These are phyloP conservation scores for Megathymus violae DNA, from an alignment of 1,140 invertebrate genomes.

Conservation along the genomic window DNA sequence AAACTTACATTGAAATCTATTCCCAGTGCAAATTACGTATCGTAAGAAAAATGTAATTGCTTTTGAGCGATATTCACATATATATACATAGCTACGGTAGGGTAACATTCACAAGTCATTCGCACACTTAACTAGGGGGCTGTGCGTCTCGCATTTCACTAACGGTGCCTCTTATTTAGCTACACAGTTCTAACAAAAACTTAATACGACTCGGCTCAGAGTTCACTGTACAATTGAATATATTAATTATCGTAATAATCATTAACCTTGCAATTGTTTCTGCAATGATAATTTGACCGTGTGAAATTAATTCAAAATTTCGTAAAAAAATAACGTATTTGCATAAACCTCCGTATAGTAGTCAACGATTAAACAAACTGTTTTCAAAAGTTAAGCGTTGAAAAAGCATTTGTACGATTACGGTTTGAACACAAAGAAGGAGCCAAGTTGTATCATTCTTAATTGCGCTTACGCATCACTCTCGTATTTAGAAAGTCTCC, in stretches of 20 bases:
- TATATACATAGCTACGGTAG: neutral
- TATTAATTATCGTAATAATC: neutral
- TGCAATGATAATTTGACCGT: neutral
- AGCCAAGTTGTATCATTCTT: slow-evolving; percentile 20
- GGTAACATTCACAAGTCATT: neutral
- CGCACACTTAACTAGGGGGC: slow-evolving; percentile 21
- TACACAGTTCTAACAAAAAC: slow-evolving; percentile 35
- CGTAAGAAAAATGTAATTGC: neutral
- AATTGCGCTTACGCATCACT: neutral
- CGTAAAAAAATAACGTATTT: too few relatives aligned
- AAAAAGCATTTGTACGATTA: neutral
- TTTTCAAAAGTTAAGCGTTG: neutral
- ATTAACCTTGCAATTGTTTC: slow-evolving; percentile 16
- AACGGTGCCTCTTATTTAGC: slow-evolving; percentile 47
- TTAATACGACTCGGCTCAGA: slow-evolving; percentile 37
- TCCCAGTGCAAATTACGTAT: neutral
- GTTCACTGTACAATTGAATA: neutral
- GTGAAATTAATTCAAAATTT: neutral
- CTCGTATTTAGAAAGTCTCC: slow-evolving; percentile 3
- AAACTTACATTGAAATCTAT: neutral
- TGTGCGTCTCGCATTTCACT: slow-evolving; percentile 47
- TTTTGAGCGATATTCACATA: neutral
- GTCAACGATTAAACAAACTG: neutral
- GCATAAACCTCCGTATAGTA: slow-evolving; percentile 15
- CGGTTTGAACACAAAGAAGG: slow-evolving; percentile 2